Conservation (phyloP, 2,113 vertebrate genomes). For the Pampusana beccarii region DNA sequence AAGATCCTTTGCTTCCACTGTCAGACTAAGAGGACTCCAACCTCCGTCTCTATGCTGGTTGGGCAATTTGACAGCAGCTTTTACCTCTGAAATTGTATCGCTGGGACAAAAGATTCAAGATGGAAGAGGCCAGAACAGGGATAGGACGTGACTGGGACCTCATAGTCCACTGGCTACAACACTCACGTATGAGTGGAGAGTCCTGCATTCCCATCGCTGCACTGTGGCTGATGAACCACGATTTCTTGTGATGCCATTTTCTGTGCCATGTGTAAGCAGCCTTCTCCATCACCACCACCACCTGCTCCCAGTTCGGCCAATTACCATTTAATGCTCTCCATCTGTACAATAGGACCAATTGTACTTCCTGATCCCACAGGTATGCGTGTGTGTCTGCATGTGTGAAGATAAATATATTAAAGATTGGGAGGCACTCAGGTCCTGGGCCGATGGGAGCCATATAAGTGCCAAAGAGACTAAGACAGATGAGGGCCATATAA, state of each 20-base stretch:
- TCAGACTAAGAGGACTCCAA: not conserved
- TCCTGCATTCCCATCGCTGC: accelerated
- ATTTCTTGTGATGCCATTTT: not conserved
- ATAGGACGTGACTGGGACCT: not conserved
- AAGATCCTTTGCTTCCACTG: not conserved
- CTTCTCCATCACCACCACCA: not conserved
- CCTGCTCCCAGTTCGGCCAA: slow-evolving; percentile 31
- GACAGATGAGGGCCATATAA: slow-evolving; percentile 67
- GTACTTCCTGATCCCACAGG: slow-evolving; percentile 61
- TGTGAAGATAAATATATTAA: slow-evolving; percentile 68
- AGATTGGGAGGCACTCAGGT: slow-evolving; percentile 37
- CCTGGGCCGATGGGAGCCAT: slow-evolving; percentile 41
- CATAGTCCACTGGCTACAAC: not conserved
- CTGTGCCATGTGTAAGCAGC: not conserved
- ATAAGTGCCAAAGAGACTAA: slow-evolving; percentile 61
- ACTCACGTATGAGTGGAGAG: accelerated
- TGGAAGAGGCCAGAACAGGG: not conserved
- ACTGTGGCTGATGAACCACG: not conserved
- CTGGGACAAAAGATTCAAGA: not conserved
- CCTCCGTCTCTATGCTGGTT: not conserved
- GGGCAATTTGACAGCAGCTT: not conserved
- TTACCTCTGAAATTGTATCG: not conserved
- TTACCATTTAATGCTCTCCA: slow-evolving; percentile 31
- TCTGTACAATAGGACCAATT: slow-evolving; percentile 5
- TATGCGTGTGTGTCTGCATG: slow-evolving; percentile 12